Percentiles rank a stretch among this genome's conserved stretches.
Evolutionary conservation across 2,113 vertebrate genomes (phyloP).

Genomic region (Phylloscopus trochiloides): DNA sequence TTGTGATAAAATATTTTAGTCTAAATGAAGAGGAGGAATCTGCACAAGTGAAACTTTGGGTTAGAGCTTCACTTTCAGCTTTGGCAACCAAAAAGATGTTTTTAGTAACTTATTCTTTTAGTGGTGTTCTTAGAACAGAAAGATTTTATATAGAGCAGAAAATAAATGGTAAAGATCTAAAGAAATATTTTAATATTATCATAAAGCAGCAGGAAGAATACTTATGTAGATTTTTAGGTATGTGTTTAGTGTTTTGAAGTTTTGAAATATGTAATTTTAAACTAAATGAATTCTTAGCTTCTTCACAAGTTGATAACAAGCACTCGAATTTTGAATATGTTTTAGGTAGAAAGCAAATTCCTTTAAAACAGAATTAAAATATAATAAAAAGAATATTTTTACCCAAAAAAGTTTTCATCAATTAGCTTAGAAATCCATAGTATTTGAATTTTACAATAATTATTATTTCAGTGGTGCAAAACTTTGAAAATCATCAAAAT

Average conservation of each 20-base stretch:
- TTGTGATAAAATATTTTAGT: neutral
- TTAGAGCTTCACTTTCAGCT: neutral
- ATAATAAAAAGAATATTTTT: neutral
- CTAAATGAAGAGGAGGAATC: neutral
- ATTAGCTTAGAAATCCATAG: neutral
- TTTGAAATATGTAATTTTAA: neutral
- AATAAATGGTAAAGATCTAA: neutral
- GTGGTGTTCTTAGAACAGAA: neutral
- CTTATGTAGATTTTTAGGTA: neutral
- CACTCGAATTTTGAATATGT: neutral
- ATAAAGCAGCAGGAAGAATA: neutral
- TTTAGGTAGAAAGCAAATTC: neutral
- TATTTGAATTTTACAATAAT: neutral
- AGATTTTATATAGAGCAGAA: neutral
- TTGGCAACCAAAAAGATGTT: neutral
- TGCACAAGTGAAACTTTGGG: neutral
- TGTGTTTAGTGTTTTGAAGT: neutral
- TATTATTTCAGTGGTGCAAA: neutral
- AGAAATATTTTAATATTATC: neutral
- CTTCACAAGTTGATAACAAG: neutral
- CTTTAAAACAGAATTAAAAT: neutral
- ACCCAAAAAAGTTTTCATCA: accelerated
- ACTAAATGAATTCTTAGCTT: neutral
- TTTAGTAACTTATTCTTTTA: neutral
- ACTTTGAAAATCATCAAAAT: neutral